Evolutionary conservation across 2,888 invertebrate genomes (phyloP), one percentile per base, ranked within the genome.

Genomic region (Zygogramma bicolorata): DNA sequence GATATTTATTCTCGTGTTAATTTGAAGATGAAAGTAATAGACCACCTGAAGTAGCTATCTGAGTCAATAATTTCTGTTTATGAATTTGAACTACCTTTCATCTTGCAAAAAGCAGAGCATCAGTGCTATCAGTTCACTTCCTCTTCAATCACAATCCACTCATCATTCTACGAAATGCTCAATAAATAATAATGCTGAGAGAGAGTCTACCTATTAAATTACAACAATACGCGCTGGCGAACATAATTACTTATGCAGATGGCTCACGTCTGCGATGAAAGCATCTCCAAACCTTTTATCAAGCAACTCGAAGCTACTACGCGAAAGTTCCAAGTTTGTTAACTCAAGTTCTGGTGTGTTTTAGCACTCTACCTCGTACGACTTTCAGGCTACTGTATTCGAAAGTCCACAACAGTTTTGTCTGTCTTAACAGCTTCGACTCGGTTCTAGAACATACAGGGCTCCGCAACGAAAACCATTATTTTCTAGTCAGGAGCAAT

Each of bases 201-300:
- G 42, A n/a, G 53, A 63, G 65, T 40, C 67, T 67, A 49, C 34
- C 71, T 68, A 68, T 68, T 68, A 68, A 72, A 68, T 65, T 72
- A 72, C 62, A 72, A 72, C 72, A 72, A 72, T 72, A 65, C 65
- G 49, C 65, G 27, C 65, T 31, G 60, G 65, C 68, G 65, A 72
- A 72, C 68, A 65, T 68, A 68, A 72, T 72, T 72, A 72, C 72
- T 72, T 72, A 72, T 72, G 68, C 68, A 72, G 67, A 72, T 68
- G 72, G 72, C 65, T 72, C 68, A 68, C 65, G 65, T 68, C 65
- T 60, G 65, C 46, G 68, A 65, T 65, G 40, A 72, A 68, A 65
- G 61, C 68, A 22, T 57, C 65, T 61, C 53, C 63, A 40, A 68
- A 68, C 31, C 53, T 25, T 38, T 57, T 68, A 68, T 65, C 68